phyloP scores from a whole-genome alignment of 1,140 invertebrate genomes.

The Leptinotarsa undecemlineata region DNA sequence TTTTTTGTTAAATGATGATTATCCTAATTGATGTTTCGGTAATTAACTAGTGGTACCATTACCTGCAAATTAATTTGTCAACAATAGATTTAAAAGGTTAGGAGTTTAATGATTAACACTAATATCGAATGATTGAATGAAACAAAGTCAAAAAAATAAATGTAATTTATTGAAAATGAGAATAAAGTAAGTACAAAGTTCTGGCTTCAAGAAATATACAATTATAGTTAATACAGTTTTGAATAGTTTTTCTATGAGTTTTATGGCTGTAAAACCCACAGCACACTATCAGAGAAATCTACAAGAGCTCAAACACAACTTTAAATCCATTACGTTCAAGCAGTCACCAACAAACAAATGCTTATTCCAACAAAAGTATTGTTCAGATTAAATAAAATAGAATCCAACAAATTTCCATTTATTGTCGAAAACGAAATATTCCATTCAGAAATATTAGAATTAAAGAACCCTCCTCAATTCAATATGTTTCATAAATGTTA shows the following conservation, averaged over 20 bases:
- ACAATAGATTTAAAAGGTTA: too few species aligned
- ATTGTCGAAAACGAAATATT: too few species aligned
- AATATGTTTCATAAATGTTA: neutral
- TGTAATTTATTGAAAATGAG: neutral
- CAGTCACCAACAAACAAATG: neutral
- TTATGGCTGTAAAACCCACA: conserved; percentile 6
- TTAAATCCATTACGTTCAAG: neutral
- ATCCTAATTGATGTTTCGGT: too few species aligned
- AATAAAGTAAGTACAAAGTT: neutral
- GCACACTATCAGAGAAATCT: neutral
- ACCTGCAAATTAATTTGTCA: too few species aligned
- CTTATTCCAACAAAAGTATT: neutral
- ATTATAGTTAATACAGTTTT: neutral
- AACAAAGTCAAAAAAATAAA: neutral
- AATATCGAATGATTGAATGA: too few species aligned
- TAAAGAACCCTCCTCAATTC: too few species aligned
- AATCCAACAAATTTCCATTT: neutral
- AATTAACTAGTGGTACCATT: too few species aligned
- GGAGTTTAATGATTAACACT: too few species aligned
- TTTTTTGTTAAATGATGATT: too few species aligned
- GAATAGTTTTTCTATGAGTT: neutral
- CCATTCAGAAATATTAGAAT: too few species aligned
- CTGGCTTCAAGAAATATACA: neutral
- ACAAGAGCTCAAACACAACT: neutral
- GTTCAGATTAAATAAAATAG: neutral